Conservation (phyloP, 2,888 invertebrate genomes). For the Stenchaetothrips biformis region DNA sequence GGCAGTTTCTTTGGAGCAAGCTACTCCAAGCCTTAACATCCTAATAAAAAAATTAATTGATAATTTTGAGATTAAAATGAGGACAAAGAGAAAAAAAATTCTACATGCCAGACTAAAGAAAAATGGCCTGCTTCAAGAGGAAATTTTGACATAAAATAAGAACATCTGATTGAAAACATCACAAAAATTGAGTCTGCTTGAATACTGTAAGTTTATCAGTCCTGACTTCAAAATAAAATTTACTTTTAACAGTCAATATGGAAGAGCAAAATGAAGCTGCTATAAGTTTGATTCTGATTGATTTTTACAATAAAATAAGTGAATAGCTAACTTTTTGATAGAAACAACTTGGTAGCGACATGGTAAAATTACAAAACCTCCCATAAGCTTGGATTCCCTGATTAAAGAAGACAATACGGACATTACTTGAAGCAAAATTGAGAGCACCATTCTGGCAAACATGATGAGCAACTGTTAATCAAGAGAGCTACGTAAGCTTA, state of each 20-base stretch:
- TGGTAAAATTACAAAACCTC: background rate
- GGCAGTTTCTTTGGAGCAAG: no score
- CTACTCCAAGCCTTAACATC: no score
- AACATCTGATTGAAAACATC: no score
- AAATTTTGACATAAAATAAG: no score
- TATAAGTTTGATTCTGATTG: background rate
- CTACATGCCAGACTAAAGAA: no score
- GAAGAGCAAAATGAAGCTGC: background rate
- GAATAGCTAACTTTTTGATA: background rate
- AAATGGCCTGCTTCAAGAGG: no score
- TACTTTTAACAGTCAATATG: background rate
- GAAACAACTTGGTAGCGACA: background rate
- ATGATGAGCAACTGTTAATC: no score
- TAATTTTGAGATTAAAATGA: no score
- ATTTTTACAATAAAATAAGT: background rate
- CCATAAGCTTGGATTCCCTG: background rate
- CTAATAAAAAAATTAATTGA: no score
- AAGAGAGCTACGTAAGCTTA: no score
- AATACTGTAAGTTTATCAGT: slow-evolving; percentile 15
- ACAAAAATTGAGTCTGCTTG: background rate
- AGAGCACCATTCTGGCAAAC: background rate
- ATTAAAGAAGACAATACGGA: background rate
- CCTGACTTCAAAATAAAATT: background rate
- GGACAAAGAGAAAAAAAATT: no score
- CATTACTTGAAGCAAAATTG: background rate